Percentiles rank a stretch among this genome's conserved stretches.
phyloP scores from a whole-genome alignment of 2,113 vertebrate genomes.

The Paradoxurus hermaphroditus region DNA sequence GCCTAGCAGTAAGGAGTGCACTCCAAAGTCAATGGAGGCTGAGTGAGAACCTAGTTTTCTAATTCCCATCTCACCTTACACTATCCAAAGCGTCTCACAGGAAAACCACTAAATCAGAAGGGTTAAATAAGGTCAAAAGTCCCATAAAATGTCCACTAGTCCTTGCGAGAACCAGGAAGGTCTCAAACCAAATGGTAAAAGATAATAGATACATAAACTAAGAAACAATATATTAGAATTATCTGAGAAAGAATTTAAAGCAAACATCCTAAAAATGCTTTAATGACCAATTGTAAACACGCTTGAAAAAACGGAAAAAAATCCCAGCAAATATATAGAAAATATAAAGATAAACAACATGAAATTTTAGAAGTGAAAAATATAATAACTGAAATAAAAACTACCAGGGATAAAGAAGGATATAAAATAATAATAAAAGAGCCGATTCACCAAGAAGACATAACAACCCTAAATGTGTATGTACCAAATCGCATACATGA shows the following conservation, averaged over 20 bases:
- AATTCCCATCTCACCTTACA: background rate
- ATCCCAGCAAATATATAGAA: background rate
- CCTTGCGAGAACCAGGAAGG: background rate
- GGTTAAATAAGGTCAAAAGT: background rate
- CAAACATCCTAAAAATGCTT: background rate
- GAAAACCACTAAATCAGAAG: background rate
- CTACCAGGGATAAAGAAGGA: background rate
- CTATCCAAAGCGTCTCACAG: background rate
- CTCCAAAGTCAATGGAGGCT: background rate
- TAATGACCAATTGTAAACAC: background rate
- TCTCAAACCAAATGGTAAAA: background rate
- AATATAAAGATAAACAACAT: background rate
- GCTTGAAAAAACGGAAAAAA: conserved; percentile 3
- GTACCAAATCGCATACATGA: background rate
- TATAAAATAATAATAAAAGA: background rate
- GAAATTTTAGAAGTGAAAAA: background rate
- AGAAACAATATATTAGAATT: background rate
- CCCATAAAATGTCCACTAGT: background rate
- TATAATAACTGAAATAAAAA: background rate
- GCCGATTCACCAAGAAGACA: background rate
- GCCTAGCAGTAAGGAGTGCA: background rate
- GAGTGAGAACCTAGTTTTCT: background rate
- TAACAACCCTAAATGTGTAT: background rate
- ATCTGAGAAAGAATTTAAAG: background rate
- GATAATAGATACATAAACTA: background rate